These are phyloP conservation scores for Romanogobio albipinnatus DNA, from an alignment of 2,113 vertebrate genomes.

Conservation along the genomic window DNA sequence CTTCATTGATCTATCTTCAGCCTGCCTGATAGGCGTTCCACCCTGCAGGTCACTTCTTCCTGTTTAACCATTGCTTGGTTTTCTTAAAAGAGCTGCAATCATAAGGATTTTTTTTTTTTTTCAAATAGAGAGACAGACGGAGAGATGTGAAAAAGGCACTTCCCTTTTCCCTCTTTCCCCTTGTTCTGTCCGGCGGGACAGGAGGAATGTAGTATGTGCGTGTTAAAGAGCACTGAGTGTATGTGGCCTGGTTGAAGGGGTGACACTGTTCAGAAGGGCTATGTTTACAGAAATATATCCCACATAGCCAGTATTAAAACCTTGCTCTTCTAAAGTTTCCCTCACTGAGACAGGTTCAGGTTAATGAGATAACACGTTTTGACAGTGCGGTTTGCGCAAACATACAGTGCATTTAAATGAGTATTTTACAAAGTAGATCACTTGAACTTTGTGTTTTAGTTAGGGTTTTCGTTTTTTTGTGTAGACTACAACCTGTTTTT, in stretches of 20 bases:
- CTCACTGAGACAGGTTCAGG: neutral
- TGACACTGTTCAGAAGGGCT: neutral
- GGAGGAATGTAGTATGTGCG: constrained; percentile 38
- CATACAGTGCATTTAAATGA: neutral
- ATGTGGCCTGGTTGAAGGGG: neutral
- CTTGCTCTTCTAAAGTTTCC: neutral
- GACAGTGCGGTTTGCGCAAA: neutral
- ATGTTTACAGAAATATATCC: neutral
- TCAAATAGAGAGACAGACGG: constrained; percentile 25
- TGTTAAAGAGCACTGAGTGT: constrained; percentile 39
- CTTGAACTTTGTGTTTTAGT: neutral
- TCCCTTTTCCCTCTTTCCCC: constrained; percentile 30
- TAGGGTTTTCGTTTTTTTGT: neutral
- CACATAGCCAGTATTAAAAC: neutral
- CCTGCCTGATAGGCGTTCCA: constrained; percentile 38
- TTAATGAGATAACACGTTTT: constrained; percentile 19
- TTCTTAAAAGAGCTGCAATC: constrained; percentile 21
- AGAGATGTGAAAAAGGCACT: neutral
- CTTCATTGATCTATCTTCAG: constrained; percentile 54
- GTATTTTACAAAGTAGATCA: neutral
- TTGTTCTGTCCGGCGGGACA: constrained; percentile 20
- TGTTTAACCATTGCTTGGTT: constrained; percentile 43
- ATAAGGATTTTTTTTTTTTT: neutral
- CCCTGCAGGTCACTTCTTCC: constrained; percentile 45
- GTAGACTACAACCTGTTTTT: neutral